Conservation (phyloP, 2,113 vertebrate species). For the Hippocampus guttulatus region DNA sequence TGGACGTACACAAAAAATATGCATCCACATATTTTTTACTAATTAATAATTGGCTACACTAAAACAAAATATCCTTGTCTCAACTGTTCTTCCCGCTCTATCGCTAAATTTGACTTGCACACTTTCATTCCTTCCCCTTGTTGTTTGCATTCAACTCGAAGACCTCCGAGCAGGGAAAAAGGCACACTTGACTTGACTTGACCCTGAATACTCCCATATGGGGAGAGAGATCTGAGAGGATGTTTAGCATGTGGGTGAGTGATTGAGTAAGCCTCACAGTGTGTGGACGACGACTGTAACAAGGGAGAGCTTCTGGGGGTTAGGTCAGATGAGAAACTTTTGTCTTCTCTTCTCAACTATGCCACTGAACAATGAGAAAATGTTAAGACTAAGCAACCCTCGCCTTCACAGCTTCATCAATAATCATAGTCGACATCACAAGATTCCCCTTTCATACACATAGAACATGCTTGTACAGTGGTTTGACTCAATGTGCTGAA, state of each 20-base stretch:
- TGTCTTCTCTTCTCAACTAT: slow-evolving; percentile 28
- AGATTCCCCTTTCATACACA: not conserved
- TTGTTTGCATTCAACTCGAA: slow-evolving; percentile 18
- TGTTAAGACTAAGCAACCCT: not conserved
- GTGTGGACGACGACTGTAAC: slow-evolving; percentile 22
- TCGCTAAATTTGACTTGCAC: slow-evolving; percentile 13
- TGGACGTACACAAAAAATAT: not conserved
- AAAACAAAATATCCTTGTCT: not conserved
- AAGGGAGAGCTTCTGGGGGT: slow-evolving; percentile 6
- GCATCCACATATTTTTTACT: not conserved
- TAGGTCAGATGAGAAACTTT: slow-evolving; percentile 13
- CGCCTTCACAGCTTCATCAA: not conserved
- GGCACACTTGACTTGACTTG: slow-evolving; percentile 23
- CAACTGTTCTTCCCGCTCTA: slow-evolving; percentile 11
- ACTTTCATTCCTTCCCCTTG: slow-evolving; percentile 13
- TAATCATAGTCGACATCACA: not conserved
- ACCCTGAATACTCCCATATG: slow-evolving; percentile 25
- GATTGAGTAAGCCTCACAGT: slow-evolving; percentile 19
- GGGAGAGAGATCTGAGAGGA: slow-evolving; percentile 17
- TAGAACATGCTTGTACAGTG: not conserved
- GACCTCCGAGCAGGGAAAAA: slow-evolving; percentile 16
- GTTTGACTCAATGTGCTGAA: not conserved
- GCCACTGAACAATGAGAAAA: slow-evolving; percentile 16
- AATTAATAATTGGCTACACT: not conserved
- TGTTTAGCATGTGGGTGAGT: slow-evolving; percentile 21